Conservation (phyloP, 2,888 invertebrate genomes). For the Cerastoderma edule region DNA sequence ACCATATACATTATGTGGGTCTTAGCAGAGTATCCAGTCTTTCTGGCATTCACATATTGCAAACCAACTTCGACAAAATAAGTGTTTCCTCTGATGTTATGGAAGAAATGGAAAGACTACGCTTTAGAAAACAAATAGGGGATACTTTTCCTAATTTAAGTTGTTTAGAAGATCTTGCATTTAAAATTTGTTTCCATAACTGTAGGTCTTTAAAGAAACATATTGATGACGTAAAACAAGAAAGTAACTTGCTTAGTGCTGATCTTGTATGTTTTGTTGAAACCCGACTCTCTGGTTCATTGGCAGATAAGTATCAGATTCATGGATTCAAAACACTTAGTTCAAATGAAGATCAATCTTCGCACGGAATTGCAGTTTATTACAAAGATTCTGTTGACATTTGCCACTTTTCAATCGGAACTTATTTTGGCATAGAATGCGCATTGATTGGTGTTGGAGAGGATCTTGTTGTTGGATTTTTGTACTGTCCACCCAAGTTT, state of each 20-base stretch:
- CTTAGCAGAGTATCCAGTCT: constrained; percentile 49
- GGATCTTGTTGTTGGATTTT: constrained; percentile 12
- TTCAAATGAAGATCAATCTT: constrained; percentile 11
- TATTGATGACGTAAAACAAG: constrained; percentile 36
- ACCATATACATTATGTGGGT: not conserved
- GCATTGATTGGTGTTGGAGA: constrained; percentile 1
- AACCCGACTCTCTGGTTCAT: constrained; percentile 22
- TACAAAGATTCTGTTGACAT: constrained; percentile 16
- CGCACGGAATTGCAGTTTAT: constrained; percentile 44
- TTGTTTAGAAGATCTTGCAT: not conserved
- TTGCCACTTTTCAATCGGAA: not conserved
- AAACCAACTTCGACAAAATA: constrained; percentile 40
- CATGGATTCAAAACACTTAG: constrained; percentile 28
- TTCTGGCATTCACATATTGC: constrained; percentile 34
- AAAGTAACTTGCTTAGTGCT: constrained; percentile 23
- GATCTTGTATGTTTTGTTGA: constrained; percentile 49
- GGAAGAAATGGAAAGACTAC: constrained; percentile 45
- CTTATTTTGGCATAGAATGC: constrained; percentile 23
- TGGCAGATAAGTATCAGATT: constrained; percentile 9
- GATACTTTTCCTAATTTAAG: constrained; percentile 11
- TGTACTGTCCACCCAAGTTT: constrained; percentile 29
- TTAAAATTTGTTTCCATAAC: constrained; percentile 42
- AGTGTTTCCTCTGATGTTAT: constrained; percentile 27
- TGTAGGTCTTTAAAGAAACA: constrained; percentile 47
- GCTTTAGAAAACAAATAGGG: constrained; percentile 18